Conservation (phyloP, 2,113 vertebrate genomes). For the rabbit (Oryctolagus cuniculus) region DNA sequence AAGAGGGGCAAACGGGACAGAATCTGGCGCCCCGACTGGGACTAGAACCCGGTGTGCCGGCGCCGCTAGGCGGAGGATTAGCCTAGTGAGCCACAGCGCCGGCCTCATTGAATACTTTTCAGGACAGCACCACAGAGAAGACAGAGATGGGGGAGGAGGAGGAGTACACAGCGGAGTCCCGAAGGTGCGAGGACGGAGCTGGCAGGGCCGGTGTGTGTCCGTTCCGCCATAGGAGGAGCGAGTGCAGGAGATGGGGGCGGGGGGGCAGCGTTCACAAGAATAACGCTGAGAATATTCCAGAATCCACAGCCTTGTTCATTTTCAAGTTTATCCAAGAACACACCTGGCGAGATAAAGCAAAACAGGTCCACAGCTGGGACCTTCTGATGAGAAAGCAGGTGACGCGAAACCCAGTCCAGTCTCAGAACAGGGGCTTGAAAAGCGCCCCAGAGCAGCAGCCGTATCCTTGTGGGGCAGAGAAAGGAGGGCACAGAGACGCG, state of each 20-base stretch:
- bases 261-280: background rate
- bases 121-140: background rate
- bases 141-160: too few species aligned
- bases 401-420: background rate
- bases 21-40: too few species aligned
- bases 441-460: too few species aligned
- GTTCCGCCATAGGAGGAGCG: fast-evolving
- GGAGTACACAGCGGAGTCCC: fast-evolving
- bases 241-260: background rate
- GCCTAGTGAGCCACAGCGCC: too few species aligned
- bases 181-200: fast-evolving
- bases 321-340: background rate
- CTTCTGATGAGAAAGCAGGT: background rate
- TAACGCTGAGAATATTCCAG: background rate
- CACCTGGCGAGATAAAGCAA: background rate
- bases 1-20: too few species aligned
- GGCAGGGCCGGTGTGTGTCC: fast-evolving
- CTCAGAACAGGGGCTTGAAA: background rate
- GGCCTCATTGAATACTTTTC: background rate
- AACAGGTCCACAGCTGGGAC: background rate
- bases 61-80: too few species aligned
- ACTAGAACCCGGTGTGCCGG: too few species aligned
- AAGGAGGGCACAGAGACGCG: too few species aligned
- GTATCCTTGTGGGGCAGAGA: too few species aligned
- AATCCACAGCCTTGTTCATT: background rate